phyloP scores from a whole-genome alignment of 2,113 vertebrate species.

The Zosterops borbonicus region DNA sequence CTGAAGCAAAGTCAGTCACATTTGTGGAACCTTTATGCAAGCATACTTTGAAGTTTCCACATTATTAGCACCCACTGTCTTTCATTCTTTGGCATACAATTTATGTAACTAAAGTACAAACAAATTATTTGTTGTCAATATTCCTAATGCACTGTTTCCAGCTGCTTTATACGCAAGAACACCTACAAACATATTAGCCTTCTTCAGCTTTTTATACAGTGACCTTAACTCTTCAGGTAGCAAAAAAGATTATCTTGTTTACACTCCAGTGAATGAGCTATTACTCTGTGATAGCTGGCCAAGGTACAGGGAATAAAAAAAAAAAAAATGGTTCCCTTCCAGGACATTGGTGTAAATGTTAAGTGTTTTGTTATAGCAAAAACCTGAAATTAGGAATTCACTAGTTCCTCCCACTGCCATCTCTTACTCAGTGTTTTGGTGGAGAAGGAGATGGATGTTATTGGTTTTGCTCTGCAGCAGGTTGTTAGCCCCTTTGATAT shows the following conservation, averaged over 20 bases:
- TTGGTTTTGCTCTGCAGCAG: not conserved
- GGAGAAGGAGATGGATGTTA: not conserved
- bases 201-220: not conserved
- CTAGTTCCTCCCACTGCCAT: not conserved
- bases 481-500: not conserved
- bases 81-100: not conserved
- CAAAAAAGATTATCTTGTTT: not conserved
- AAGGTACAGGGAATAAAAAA: not conserved
- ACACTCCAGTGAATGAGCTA: not conserved
- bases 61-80: not conserved
- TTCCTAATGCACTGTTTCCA: not conserved
- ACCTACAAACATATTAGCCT: not conserved
- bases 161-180: not conserved
- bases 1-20: not conserved
- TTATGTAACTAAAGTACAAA: not conserved
- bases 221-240: not conserved
- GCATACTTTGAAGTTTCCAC: not conserved
- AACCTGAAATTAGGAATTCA: not conserved
- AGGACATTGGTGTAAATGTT: not conserved
- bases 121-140: not conserved
- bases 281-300: not conserved
- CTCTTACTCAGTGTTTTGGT: not conserved
- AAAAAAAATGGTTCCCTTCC: not conserved
- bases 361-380: conserved; percentile 25
- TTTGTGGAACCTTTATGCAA: not conserved